Conservation (phyloP, 1,140 invertebrate genomes). For the Lepidurus arcticus region DNA sequence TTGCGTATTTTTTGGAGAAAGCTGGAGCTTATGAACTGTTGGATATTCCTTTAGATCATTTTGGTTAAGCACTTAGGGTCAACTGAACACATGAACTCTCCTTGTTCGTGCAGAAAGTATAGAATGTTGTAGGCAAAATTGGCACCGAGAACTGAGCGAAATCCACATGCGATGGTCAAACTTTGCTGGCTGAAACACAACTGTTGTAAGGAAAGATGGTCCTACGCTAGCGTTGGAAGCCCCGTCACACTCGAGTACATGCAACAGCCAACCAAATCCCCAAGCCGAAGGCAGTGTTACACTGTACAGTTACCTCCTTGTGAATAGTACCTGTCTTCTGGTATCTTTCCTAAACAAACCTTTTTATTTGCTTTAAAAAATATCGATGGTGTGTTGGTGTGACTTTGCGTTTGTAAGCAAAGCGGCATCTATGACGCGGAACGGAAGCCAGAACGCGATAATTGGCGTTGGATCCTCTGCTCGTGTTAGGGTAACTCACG, state of each 20-base stretch:
- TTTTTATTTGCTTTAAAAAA: background rate
- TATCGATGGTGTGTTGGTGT: background rate
- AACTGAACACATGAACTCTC: too few species aligned
- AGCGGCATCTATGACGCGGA: too few species aligned
- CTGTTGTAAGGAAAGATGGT: conserved; percentile 4
- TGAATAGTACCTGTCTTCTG: background rate
- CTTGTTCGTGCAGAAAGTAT: too few species aligned
- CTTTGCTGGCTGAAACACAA: background rate
- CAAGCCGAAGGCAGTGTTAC: background rate
- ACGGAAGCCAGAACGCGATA: too few species aligned
- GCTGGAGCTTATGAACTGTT: too few species aligned
- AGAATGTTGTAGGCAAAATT: background rate
- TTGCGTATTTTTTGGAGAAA: too few species aligned
- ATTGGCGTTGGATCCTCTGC: too few species aligned
- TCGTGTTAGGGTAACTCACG: too few species aligned
- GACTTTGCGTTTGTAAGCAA: background rate
- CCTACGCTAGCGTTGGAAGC: background rate
- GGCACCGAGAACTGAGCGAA: background rate
- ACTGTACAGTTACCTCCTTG: background rate
- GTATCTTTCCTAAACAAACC: background rate
- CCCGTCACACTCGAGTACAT: conserved; percentile 6
- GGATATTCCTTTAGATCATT: too few species aligned
- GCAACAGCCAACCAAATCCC: background rate
- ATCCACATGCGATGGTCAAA: background rate
- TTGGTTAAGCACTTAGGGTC: too few species aligned